Evolutionary conservation across 2,888 invertebrate species (phyloP).

Genomic region (Tachystola acroxantha): DNA sequence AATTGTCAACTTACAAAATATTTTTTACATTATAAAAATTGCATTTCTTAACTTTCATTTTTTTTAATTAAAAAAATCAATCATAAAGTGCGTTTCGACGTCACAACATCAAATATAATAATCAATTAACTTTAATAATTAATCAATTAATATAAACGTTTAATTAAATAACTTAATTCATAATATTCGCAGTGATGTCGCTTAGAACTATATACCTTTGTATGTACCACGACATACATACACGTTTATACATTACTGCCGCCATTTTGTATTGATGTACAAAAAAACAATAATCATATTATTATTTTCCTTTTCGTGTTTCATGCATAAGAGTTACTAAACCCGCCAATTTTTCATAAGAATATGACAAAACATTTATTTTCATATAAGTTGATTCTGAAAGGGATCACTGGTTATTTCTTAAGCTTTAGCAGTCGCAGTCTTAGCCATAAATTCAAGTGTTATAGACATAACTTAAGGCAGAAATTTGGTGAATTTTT

Average conservation of each 20-base stretch:
- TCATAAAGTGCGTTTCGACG: constrained; percentile 54
- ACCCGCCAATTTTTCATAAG: too few relatives aligned
- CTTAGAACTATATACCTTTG: constrained; percentile 43
- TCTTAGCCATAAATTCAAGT: too few relatives aligned
- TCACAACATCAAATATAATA: constrained; percentile 55
- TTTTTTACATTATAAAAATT: constrained; percentile 40
- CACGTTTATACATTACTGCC: constrained; percentile 25
- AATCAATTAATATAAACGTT: constrained; percentile 30
- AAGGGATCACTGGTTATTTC: too few relatives aligned
- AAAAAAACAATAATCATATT: background rate
- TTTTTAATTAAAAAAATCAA: constrained; percentile 30
- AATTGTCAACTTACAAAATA: constrained; percentile 35
- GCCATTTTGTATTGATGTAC: constrained; percentile 25
- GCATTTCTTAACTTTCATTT: constrained; percentile 25
- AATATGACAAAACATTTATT: too few relatives aligned
- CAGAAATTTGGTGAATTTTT: too few relatives aligned
- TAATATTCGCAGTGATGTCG: constrained; percentile 69
- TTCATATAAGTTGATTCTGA: too few relatives aligned
- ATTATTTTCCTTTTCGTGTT: too few relatives aligned
- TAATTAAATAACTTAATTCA: constrained; percentile 58
- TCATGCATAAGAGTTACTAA: too few relatives aligned
- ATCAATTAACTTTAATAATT: constrained; percentile 20
- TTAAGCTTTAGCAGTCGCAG: too few relatives aligned
- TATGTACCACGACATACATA: constrained; percentile 42
- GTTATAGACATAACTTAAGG: too few relatives aligned